Evolutionary conservation across 2,888 invertebrate genomes (phyloP), one percentile per base, ranked within the genome.

Genomic region (Argyresthia albistria): DNA sequence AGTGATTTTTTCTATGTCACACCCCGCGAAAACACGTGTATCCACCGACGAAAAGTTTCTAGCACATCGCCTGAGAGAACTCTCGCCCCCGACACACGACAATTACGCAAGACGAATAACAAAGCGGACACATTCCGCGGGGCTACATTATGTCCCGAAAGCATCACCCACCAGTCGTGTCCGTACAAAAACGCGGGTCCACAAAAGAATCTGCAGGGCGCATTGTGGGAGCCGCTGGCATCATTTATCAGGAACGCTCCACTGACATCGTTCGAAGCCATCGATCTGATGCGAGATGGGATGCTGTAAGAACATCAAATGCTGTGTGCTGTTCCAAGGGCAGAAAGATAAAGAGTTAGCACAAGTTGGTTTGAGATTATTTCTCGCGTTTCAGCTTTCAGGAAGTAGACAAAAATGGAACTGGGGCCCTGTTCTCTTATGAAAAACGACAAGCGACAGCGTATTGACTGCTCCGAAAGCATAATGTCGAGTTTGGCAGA

Each of bases 181-280:
- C 78, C 80, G 74, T 77, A 84, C 80, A 86, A 84, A 86, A 84
- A 84, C 66, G 66, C 70, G 64, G 66, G 66, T 69, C 72, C 70
- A 82, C 83, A 86, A 87, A 84, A 81, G 86, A 84, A 81, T 86
- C 75, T 78, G 80, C 82, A 79, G 73, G 70, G 68, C 76, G 78
- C 75, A 83, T 86, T 87, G 86, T 87, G 74, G 74, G 62, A 65
- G 62, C 62, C 59, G 52, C 3, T 25, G 57, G 58, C 63, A 75
- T 78, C 84, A 87, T 87, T 87, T 80, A 84, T 87, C 86, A 87
- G 66, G 67, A 76, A 80, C 86, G 86, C 78, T 80, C 69, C 73
- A 67, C 66, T 80, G 81, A 62, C 74, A 69, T 63, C 74, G 73
- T 69, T 80, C 80, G 78, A 73, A 25, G 25, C 25, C 25, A 25